phyloP scores from a whole-genome alignment of 2,888 invertebrate genomes.

The Nymphalis c-album region DNA sequence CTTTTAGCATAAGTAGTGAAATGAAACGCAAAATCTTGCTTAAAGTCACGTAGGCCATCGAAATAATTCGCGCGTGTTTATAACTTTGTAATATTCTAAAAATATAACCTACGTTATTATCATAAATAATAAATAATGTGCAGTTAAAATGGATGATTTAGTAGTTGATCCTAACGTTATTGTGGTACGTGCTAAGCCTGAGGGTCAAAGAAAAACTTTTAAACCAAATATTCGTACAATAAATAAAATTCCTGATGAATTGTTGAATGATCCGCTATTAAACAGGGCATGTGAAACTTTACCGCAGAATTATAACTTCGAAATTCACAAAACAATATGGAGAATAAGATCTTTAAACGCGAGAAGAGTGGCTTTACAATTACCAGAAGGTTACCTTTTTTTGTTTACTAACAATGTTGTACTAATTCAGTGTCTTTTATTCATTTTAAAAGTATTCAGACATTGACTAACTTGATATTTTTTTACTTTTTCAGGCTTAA shows the following conservation, averaged over 20 bases:
- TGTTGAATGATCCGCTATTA: conserved; percentile 87
- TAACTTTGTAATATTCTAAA: conserved; percentile 48
- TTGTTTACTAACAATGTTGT: conserved; percentile 3
- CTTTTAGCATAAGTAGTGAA: conserved; percentile 16
- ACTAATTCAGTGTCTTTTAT: not conserved
- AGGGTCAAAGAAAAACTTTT: conserved; percentile 87
- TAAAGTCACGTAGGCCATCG: conserved; percentile 77
- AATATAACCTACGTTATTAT: conserved; percentile 48
- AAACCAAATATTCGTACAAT: conserved; percentile 86
- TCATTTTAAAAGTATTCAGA: not conserved
- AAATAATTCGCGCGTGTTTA: conserved; percentile 60
- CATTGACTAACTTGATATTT: not conserved
- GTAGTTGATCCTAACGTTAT: conserved; percentile 72
- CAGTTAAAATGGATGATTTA: conserved; percentile 61
- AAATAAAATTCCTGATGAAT: conserved; percentile 90
- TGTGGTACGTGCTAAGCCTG: conserved; percentile 89
- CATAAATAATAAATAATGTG: conserved; percentile 23
- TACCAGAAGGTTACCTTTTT: conserved; percentile 90
- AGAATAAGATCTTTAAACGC: conserved; percentile 91
- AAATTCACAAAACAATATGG: conserved; percentile 99
- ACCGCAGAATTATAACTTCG: conserved; percentile 98
- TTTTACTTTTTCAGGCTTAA: conserved; percentile 78
- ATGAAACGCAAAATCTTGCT: conserved; percentile 41
- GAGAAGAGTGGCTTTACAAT: conserved; percentile 95
- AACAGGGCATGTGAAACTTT: conserved; percentile 87